A percentile compares a stretch with the other conserved stretches of the same genome.
phyloP scores from a whole-genome alignment of 2,888 invertebrate genomes.

The Lycophotia porphyrea region DNA sequence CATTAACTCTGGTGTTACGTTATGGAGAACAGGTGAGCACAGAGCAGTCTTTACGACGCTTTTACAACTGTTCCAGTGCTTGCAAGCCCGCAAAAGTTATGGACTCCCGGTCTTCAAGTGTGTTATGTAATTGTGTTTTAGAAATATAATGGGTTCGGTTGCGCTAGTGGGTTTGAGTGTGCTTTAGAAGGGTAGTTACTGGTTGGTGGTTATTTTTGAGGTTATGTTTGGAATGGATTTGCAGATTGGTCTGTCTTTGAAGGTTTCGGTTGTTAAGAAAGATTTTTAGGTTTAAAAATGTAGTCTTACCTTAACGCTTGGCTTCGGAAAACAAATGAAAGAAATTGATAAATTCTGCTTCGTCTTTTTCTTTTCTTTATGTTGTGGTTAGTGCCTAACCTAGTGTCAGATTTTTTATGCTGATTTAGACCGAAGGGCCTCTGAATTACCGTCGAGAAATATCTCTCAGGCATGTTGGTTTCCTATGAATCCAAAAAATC shows the following conservation, averaged over 20 bases:
- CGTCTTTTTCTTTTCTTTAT: too few species aligned
- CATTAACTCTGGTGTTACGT: conserved; percentile 59
- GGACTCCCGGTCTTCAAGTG: conserved; percentile 55
- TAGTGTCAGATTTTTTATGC: too few species aligned
- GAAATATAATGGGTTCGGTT: conserved; percentile 61
- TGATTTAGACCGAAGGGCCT: too few species aligned
- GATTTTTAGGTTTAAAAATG: not conserved
- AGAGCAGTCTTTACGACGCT: conserved; percentile 66
- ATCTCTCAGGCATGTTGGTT: too few species aligned
- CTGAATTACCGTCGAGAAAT: too few species aligned
- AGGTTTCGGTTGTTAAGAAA: not conserved
- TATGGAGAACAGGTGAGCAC: conserved; percentile 56
- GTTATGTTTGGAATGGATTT: not conserved
- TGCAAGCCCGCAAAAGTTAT: conserved; percentile 62
- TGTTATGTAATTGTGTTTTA: conserved; percentile 67
- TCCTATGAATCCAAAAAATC: too few species aligned
- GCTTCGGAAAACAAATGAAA: too few species aligned
- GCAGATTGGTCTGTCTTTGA: not conserved
- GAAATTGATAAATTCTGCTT: too few species aligned
- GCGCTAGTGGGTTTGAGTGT: conserved; percentile 34
- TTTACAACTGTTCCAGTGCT: conserved; percentile 61
- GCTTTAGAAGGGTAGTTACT: conserved; percentile 29
- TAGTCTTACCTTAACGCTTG: not conserved
- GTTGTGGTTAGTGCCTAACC: too few species aligned
- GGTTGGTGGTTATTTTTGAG: conserved; percentile 18